Percentiles rank a stretch among this genome's conserved stretches.
These are phyloP conservation scores for Oscheius sp. DNA, from an alignment of 1,140 invertebrate species.

Conservation along the genomic window DNA sequence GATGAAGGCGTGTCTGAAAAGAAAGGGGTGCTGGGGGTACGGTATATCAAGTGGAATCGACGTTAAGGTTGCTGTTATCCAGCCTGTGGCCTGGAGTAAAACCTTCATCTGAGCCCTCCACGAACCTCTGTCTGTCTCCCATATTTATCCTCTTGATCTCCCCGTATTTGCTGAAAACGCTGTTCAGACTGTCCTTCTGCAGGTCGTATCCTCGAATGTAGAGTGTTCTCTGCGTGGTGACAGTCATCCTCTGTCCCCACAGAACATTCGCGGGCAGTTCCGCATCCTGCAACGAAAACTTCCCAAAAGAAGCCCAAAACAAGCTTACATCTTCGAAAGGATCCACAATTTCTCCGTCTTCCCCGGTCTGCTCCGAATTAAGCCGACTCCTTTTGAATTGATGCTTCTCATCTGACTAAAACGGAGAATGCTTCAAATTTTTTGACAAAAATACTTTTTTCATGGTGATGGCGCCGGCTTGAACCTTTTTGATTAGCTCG, in stretches of 20 bases:
- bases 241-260: neutral
- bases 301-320: too few relatives aligned
- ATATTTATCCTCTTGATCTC: neutral
- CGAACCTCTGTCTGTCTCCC: neutral
- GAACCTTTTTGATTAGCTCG: constrained; percentile 10
- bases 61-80: too few relatives aligned
- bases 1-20: constrained; percentile 25
- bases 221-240: neutral
- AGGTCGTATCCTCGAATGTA: neutral
- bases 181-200: neutral
- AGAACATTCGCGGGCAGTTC: neutral
- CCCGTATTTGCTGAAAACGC: neutral
- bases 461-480: neutral
- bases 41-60: neutral
- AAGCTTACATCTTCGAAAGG: neutral
- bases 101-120: neutral
- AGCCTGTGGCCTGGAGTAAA: too few relatives aligned
- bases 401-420: neutral
- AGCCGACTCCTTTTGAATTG: neutral
- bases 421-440: neutral
- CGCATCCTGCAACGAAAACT: neutral
- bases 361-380: neutral
- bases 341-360: neutral
- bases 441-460: neutral
- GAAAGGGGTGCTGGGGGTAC: neutral